Percentiles rank a stretch among this genome's conserved stretches.
Evolutionary conservation across 2,797 vertebrate species (phyloP).

Genomic region (Chlorospingus semifuscus): DNA sequence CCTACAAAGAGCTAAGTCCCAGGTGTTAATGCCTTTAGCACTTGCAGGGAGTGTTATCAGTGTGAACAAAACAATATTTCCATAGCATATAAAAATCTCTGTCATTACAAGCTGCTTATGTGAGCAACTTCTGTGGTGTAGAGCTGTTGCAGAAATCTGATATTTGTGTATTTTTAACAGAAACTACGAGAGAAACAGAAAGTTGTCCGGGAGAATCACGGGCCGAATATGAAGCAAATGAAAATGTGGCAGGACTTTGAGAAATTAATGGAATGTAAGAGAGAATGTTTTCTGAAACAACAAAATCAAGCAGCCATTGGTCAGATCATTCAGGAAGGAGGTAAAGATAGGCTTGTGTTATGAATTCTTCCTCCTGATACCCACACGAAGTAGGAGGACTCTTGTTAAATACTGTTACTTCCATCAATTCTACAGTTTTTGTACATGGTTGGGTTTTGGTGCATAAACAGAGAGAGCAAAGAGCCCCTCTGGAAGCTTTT

Average conservation of each 20-base stretch:
- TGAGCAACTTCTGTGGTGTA: not conserved
- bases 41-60: not conserved
- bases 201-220: conserved; percentile 87
- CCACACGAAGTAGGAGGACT: not conserved
- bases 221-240: conserved; percentile 92
- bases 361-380: conserved; percentile 63
- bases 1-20: not conserved
- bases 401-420: not conserved
- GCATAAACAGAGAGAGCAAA: not conserved
- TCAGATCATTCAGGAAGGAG: conserved; percentile 92
- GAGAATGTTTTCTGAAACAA: conserved; percentile 87
- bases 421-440: not conserved
- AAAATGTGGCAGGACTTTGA: conserved; percentile 96
- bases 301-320: conserved; percentile 87
- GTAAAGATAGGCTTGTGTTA: conserved; percentile 89
- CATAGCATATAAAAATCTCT: not conserved
- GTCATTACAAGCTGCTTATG: not conserved
- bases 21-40: not conserved
- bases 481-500: not conserved
- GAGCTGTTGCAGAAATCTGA: not conserved
- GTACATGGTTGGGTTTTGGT: not conserved
- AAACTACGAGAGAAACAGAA: conserved; percentile 95
- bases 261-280: conserved; percentile 91
- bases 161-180: conserved; percentile 69
- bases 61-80: not conserved